Evolutionary conservation across 1,140 invertebrate species (phyloP).

Genomic region (Megalonaias nervosa): DNA sequence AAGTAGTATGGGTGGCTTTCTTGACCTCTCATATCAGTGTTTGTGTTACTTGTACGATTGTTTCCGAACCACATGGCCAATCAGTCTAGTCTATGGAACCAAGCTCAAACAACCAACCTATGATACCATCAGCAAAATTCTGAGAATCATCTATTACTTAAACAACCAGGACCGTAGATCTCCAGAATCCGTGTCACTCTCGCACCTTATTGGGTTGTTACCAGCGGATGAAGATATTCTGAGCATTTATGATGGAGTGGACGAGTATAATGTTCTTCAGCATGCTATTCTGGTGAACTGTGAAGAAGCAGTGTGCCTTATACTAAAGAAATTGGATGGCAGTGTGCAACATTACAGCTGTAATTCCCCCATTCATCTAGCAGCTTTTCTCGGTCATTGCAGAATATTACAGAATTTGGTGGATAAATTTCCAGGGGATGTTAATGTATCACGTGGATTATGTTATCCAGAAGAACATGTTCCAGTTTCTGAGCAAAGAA

Average conservation of each 20-base stretch:
- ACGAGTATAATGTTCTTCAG: conserved; percentile 58
- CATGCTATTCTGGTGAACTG: conserved; percentile 43
- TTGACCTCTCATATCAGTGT: too few species aligned
- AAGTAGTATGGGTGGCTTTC: too few species aligned
- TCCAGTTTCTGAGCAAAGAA: conserved; percentile 34
- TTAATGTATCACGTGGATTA: conserved; percentile 47
- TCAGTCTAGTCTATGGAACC: too few species aligned
- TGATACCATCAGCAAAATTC: too few species aligned
- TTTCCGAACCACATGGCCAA: too few species aligned
- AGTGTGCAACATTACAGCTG: conserved; percentile 39
- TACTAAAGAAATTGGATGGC: conserved; percentile 43
- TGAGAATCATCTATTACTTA: too few species aligned
- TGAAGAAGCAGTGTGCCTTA: conserved; percentile 42
- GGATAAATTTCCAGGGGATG: conserved; percentile 40
- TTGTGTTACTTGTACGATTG: too few species aligned
- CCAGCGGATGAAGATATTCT: conserved; percentile 45
- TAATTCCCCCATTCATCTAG: conserved; percentile 61
- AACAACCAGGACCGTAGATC: too few species aligned
- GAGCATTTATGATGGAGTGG: conserved; percentile 40
- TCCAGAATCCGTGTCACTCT: too few species aligned
- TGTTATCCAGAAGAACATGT: conserved; percentile 62
- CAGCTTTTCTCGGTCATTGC: conserved; percentile 53
- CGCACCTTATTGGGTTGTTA: too few species aligned
- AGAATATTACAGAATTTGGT: conserved; percentile 54
- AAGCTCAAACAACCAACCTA: too few species aligned